phyloP scores from a whole-genome alignment of 1,140 invertebrate species.

The Littorina saxatilis region DNA sequence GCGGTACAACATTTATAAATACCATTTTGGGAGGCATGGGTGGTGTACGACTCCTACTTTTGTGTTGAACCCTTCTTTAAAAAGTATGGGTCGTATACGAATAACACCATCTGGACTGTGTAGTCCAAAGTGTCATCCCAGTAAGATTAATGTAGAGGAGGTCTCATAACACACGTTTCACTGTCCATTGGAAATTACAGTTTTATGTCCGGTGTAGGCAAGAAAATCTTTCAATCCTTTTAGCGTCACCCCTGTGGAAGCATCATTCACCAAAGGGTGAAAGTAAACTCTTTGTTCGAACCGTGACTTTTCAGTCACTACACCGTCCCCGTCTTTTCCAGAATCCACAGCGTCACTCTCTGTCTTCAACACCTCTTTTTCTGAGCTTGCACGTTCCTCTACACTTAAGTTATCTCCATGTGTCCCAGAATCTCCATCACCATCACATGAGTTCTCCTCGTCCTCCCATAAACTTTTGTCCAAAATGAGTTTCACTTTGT shows the following conservation, averaged over 20 bases:
- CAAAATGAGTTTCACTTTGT: constrained; percentile 70
- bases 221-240: constrained; percentile 70
- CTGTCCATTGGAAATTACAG: constrained; percentile 44
- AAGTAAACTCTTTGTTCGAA: constrained; percentile 63
- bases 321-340: neutral
- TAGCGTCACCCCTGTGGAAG: constrained; percentile 63
- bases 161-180: neutral
- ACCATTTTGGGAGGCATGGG: too few species aligned
- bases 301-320: neutral
- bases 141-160: too few species aligned
- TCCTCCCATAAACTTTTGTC: constrained; percentile 59
- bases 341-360: neutral
- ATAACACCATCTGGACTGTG: neutral
- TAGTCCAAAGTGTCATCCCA: too few species aligned
- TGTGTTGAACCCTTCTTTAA: too few species aligned
- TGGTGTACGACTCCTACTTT: too few species aligned
- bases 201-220: constrained; percentile 61
- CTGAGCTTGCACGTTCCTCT: constrained; percentile 12
- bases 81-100: neutral
- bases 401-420: neutral
- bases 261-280: constrained; percentile 74
- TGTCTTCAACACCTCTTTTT: constrained; percentile 8
- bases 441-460: neutral
- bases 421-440: constrained; percentile 38
- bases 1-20: neutral